These are phyloP conservation scores for Echinarachnius parma DNA, from an alignment of 53 echinoderm and acorn worm species.

Conservation along the genomic window DNA sequence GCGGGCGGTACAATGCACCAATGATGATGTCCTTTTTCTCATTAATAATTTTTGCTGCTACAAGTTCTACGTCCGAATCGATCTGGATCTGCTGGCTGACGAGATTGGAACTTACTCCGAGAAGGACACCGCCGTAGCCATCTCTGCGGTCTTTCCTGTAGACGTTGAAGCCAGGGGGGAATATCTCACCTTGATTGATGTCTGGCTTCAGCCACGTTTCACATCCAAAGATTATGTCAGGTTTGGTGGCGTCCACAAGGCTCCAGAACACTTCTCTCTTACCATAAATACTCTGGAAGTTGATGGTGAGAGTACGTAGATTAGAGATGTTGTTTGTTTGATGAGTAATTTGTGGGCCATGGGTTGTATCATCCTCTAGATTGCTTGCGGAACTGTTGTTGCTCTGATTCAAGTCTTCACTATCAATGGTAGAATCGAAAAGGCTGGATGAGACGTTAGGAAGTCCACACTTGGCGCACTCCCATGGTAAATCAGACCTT, in stretches of 20 bases:
- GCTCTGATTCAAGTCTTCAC: too few species aligned
- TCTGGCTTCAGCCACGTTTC: slow-evolving; percentile 14
- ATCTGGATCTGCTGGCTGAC: not conserved
- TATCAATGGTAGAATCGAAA: too few species aligned
- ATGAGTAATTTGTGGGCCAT: too few species aligned
- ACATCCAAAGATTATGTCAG: slow-evolving; percentile 3
- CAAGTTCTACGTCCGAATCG: not conserved
- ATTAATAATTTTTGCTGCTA: not conserved
- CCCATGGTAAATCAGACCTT: too few species aligned
- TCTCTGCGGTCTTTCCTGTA: slow-evolving; percentile 15
- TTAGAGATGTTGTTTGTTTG: too few species aligned
- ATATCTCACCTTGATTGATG: not conserved
- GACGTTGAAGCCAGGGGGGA: slow-evolving; percentile 9
- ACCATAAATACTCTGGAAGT: not conserved
- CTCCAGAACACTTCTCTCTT: slow-evolving; percentile 13
- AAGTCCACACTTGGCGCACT: too few species aligned
- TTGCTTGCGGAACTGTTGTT: too few species aligned
- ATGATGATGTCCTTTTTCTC: slow-evolving; percentile 11
- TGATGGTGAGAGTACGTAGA: slow-evolving; percentile 7
- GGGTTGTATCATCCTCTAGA: too few species aligned
- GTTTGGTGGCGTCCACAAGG: slow-evolving; percentile 4
- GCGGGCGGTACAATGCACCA: slow-evolving; percentile 38
- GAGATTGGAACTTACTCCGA: not conserved
- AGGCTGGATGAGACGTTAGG: too few species aligned
- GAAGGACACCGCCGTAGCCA: not conserved